Evolutionary conservation across 2,888 invertebrate genomes (phyloP).

Genomic region (Terebella lapidaria): DNA sequence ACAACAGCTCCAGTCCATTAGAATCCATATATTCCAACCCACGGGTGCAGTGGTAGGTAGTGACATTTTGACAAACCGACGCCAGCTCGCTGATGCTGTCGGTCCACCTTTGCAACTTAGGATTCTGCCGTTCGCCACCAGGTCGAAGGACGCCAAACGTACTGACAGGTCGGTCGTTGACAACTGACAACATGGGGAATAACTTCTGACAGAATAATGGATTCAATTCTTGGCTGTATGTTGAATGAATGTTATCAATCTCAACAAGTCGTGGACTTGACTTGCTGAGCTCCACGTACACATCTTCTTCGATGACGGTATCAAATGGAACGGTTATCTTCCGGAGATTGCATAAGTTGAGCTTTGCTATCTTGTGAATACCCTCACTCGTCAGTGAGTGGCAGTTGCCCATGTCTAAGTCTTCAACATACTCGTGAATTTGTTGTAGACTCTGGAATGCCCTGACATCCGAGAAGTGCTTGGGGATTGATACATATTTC

Average conservation of each 20-base stretch:
- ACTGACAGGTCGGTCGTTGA: neutral
- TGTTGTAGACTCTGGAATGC: neutral
- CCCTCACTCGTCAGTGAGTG: neutral
- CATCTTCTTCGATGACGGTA: neutral
- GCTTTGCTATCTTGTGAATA: neutral
- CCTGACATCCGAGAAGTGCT: neutral
- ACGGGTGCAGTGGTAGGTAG: neutral
- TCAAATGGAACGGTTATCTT: neutral
- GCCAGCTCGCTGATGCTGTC: neutral
- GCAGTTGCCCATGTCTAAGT: neutral
- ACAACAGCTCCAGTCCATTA: neutral
- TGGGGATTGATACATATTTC: neutral
- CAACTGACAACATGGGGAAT: neutral
- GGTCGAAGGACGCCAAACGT: neutral
- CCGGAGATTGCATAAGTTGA: neutral
- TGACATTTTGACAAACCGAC: neutral
- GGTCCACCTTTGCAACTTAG: neutral
- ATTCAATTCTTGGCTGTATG: neutral
- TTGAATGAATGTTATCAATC: neutral
- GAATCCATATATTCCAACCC: neutral
- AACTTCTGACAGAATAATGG: neutral
- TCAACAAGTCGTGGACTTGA: neutral
- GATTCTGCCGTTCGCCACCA: neutral
- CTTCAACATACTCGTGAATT: neutral
- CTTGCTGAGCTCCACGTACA: neutral